These are phyloP conservation scores for Otocyon megalotis DNA, from an alignment of 2,113 vertebrate species.

Conservation along the genomic window DNA sequence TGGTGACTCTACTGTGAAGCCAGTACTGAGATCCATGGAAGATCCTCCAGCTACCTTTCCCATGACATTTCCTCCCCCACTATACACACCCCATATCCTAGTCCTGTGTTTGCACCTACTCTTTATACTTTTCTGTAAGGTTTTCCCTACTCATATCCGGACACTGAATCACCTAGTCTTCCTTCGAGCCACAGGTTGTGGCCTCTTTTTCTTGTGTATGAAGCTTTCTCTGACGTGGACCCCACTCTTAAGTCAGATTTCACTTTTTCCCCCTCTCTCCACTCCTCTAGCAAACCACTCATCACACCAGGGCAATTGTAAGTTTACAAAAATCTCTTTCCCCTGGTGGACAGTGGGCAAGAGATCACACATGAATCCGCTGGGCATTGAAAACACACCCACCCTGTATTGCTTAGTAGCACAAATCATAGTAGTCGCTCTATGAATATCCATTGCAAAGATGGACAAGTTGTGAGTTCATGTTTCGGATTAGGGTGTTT, in stretches of 20 bases:
- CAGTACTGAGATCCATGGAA: background rate
- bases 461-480: background rate
- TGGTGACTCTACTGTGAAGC: background rate
- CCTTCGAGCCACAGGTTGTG: background rate
- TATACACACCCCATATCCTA: too few relatives aligned
- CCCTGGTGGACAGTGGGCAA: background rate
- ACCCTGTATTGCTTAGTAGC: background rate
- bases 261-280: background rate
- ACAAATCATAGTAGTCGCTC: background rate
- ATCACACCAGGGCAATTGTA: background rate
- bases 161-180: background rate
- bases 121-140: background rate
- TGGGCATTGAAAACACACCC: background rate
- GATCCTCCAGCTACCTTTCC: background rate
- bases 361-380: background rate
- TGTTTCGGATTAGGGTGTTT: background rate
- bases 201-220: background rate
- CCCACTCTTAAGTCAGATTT: background rate
- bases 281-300: background rate
- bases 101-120: background rate
- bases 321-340: background rate
- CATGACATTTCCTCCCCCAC: background rate
- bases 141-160: background rate
- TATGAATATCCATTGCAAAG: background rate
- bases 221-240: background rate